phyloP scores from a whole-genome alignment of 2,113 vertebrate genomes.

The Speoplatyrhinus poulsoni region DNA sequence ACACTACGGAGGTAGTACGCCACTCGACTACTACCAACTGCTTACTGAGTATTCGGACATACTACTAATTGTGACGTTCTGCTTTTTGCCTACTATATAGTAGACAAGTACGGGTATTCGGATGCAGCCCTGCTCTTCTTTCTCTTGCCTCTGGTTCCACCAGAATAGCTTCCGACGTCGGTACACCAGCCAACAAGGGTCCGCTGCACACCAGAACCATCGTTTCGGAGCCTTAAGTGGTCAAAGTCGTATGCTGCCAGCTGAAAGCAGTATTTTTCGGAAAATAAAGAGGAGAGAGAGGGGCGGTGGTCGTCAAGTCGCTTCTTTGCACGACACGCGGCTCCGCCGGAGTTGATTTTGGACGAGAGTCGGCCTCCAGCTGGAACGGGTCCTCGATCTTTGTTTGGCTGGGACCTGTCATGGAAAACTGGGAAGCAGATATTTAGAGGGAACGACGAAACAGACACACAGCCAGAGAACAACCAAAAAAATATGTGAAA shows the following conservation, averaged over 20 bases:
- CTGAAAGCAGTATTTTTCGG: constrained; percentile 38
- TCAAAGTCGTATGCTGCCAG: constrained; percentile 33
- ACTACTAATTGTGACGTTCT: no score
- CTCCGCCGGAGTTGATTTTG: constrained; percentile 48
- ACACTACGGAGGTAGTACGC: no score
- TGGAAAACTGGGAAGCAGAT: constrained; percentile 34
- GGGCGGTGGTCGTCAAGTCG: constrained; percentile 25
- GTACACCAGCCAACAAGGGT: constrained; percentile 21
- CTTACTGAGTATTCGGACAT: no score
- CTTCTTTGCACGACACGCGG: constrained; percentile 30
- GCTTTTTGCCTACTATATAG: no score
- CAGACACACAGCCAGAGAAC: neutral
- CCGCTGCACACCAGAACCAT: constrained; percentile 31
- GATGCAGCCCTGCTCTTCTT: constrained; percentile 43
- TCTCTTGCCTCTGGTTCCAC: constrained; percentile 28
- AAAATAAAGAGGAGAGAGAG: constrained; percentile 27
- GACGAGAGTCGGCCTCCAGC: constrained; percentile 24
- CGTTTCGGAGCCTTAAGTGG: constrained; percentile 39
- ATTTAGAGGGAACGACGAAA: constrained; percentile 5
- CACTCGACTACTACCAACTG: no score
- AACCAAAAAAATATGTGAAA: no score
- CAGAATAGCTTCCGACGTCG: constrained; percentile 25
- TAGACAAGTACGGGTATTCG: neutral
- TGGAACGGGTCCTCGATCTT: constrained; percentile 50
- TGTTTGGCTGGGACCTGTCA: constrained; percentile 54